Base-by-base conservation (phyloP, 1,140 invertebrate genomes). In the Lasaia peninsularis region DNA sequence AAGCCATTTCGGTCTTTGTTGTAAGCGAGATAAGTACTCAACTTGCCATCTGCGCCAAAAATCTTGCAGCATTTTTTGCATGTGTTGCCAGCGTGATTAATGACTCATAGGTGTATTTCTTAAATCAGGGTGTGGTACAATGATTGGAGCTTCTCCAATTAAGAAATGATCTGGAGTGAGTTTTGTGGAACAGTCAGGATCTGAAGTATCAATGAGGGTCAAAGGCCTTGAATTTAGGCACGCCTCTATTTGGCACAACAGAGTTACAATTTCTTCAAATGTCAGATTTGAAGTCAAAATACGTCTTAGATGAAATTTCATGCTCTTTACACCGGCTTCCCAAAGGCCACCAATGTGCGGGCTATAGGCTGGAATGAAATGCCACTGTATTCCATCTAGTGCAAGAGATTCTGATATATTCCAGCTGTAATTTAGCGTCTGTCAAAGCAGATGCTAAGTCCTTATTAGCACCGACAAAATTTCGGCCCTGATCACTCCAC, bases 401-500 rank as follows among this genome's bases (percentile, higher is more conserved):
- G 61, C 56, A 7, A 63, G 37, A 4, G 18, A 14, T 11, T 33
- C 8, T 0, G 24, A 7, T 10, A 62, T 57, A 1, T 50, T 14
- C 14, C 18, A 37, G 1, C 14, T 10, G 28, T 20, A 52, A 11
- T 2, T 34, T 40, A 5, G 56, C 51, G 2, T 55, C 52, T 8
- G 50, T 28, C 50, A 35, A 63, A 8, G 40, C 32, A 10, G 35
- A 14, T 9, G 16, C 20, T 2, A 63, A 21, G 24, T 63, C 21
- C 11, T 63, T 67, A 51, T 60, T 53, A 5, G 65, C 65, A 7
- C 65, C 60, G 4, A 67, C 28, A 21, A 67, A 67, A n/a, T 59
- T 63, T 35, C 60, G 52, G 6, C 65, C 65, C 21, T 63, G 65
- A 21, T 67, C 65, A 35, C 60, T 67, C 65, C 60, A 63, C 6